Conservation (phyloP, 2,113 vertebrate genomes). For the Columba janthina region DNA sequence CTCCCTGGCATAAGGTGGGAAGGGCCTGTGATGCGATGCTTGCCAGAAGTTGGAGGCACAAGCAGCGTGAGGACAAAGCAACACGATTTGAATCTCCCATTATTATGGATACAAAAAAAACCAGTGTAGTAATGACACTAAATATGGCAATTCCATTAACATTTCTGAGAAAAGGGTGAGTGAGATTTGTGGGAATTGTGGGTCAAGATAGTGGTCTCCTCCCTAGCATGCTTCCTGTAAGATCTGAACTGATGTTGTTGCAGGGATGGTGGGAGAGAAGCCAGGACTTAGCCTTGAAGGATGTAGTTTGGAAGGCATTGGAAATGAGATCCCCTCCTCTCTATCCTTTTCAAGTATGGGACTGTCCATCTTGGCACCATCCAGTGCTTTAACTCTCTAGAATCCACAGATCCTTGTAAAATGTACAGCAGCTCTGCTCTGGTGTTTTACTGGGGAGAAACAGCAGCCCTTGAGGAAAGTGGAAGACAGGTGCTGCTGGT, state of each 20-base stretch:
- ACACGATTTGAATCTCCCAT: neutral
- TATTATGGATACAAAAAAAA: neutral
- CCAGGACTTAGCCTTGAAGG: neutral
- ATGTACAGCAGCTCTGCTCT: neutral
- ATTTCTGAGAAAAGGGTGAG: neutral
- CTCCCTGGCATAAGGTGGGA: neutral
- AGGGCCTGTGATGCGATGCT: neutral
- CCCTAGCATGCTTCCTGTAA: neutral
- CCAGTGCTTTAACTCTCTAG: neutral
- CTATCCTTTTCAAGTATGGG: neutral
- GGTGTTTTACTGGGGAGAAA: neutral
- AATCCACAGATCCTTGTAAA: neutral
- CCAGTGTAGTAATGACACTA: neutral
- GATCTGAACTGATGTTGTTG: neutral
- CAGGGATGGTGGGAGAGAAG: neutral
- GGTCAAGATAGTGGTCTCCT: neutral
- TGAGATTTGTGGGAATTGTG: neutral
- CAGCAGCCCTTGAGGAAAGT: neutral
- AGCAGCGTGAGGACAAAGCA: neutral
- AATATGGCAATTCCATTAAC: neutral
- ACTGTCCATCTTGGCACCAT: neutral
- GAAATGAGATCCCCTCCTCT: neutral
- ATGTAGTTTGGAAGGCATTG: neutral
- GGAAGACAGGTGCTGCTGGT: neutral
- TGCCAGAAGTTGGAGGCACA: neutral